phyloP scores from a whole-genome alignment of 23 tunicate species.

The Ciona savignyi region DNA sequence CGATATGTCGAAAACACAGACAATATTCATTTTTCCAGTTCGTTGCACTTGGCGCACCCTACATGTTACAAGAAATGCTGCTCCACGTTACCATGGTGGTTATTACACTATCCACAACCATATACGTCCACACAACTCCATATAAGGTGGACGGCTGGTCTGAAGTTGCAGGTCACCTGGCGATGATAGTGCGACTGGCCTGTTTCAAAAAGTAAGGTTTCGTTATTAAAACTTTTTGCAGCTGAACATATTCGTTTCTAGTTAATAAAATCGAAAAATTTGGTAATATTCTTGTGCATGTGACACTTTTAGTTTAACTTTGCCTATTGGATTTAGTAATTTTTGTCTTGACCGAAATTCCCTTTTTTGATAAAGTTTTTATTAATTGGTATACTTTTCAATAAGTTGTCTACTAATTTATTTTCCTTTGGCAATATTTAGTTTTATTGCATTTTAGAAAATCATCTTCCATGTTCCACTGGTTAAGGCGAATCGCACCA shows the following conservation, averaged over 20 bases:
- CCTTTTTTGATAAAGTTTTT: neutral
- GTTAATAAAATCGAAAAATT: no score
- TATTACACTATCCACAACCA: constrained; percentile 25
- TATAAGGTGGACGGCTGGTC: constrained; percentile 46
- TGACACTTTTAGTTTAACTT: no score
- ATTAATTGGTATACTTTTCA: neutral
- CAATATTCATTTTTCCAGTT: constrained; percentile 5
- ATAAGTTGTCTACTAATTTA: neutral
- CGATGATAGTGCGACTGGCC: constrained; percentile 45
- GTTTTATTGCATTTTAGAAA: constrained; percentile 11
- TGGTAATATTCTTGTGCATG: no score
- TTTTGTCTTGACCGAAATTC: no score
- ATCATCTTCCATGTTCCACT: constrained; percentile 56
- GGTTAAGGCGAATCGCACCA: constrained; percentile 71
- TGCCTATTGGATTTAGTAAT: no score
- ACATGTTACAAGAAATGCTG: constrained; percentile 53
- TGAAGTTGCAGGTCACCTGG: constrained; percentile 36
- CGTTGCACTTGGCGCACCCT: constrained; percentile 27
- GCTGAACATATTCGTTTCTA: no score
- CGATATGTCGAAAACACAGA: neutral
- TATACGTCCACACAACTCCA: constrained; percentile 1
- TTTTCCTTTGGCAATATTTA: neutral
- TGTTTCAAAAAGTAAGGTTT: constrained; percentile 49
- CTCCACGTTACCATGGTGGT: constrained; percentile 48
- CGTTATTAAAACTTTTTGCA: neutral